Evolutionary conservation across 2,113 vertebrate genomes (phyloP), one percentile per base, ranked within the genome.

Genomic region (Gallinago jamesoni): DNA sequence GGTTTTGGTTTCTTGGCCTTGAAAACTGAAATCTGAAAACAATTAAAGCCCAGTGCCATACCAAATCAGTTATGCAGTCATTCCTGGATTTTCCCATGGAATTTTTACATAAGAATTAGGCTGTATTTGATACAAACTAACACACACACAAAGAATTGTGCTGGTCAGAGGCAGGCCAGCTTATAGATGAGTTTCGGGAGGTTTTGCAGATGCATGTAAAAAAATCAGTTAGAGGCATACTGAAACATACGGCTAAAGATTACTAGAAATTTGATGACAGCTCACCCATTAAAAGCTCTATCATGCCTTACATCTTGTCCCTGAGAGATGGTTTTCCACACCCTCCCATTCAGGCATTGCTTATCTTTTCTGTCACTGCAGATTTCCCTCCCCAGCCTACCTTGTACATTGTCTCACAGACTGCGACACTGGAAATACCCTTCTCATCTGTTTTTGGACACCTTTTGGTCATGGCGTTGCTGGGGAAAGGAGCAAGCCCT

Each of bases 61-160:
- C 96, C 96, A 96, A 97, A 97, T 97, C 94, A 93, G 96, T 97
- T 97, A 97, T 96, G 94, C 95, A 96, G 96, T 93, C 96, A 94
- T 95, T 97, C 90, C 94, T 97, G 96, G 96, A 97, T 97, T 97
- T 97, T 97, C 97, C 97, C 97, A 97, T 97, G 97, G 96, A 97
- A 97, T 96, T 97, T 97, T 97, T 97, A 97, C 94, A 97, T 96
- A 95, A 97, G 97, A 97, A 95, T 95, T 94, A 83, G 94, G 77
- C 87, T 68, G 96, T 60, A 81, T 92, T 94, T 1, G 17, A 84
- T 83, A 80, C 93, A 70, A 89, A 90, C 76, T 93, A 96, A 88
- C 73, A 66, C 28, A 66, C 77, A 80, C 77, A 96, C 69, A 66
- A 85, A 83, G 94, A 96, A 91, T 53, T 69, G 39, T 68, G 55